Base-by-base conservation (phyloP, 35 echinoderm and acorn worm species). In the Apostichopus californicus region DNA sequence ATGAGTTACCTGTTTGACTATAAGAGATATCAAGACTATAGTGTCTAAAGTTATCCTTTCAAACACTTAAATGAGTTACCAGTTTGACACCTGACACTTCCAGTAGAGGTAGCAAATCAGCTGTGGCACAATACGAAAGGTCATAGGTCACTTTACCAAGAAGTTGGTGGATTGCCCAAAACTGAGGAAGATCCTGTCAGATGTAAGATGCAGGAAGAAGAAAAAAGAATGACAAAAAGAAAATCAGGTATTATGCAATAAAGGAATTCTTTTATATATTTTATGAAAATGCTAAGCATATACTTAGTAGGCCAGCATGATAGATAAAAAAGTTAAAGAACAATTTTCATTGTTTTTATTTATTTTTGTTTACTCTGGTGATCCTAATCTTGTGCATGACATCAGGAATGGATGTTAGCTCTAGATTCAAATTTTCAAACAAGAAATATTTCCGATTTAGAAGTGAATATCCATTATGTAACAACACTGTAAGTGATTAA, bases 91-190 rank as follows among this genome's bases (percentile, higher is more conserved):
- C 96, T 58, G 96, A 88, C 10, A 98, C 81, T 78, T 98, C 96
- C 75, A 98, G 89, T n/a, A 98, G 87, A 20, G 96, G 90, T 65
- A 98, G n/a, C 56, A 98, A 78, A 59, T 98, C 96, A 75, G 94
- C 77, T 55, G 96, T 98, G 46, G 96, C 91, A 58, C 94, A 95
- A 52, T 98, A 95, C 1, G 96, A 91, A 18, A 98, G 88, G 90
- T 98, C 96, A 89, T 93, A 93, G 77, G 94, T 92, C n/a, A 98
- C 88, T 78, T 98, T 95, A 5, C 90, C 89, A 8, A 98, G 92
- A 12, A 98, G 94, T 78, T 98, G 96, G 59, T 98, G 92, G 73
- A 95, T 92, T 54, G 96, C 96, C 96, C 96, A 98, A 86, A 98
- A 98, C 78, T 98, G 94, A 52, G 93, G 89, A 56, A 98, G 83